Conservation (phyloP, 2,113 vertebrate species). For the Tiliqua scincoides region DNA sequence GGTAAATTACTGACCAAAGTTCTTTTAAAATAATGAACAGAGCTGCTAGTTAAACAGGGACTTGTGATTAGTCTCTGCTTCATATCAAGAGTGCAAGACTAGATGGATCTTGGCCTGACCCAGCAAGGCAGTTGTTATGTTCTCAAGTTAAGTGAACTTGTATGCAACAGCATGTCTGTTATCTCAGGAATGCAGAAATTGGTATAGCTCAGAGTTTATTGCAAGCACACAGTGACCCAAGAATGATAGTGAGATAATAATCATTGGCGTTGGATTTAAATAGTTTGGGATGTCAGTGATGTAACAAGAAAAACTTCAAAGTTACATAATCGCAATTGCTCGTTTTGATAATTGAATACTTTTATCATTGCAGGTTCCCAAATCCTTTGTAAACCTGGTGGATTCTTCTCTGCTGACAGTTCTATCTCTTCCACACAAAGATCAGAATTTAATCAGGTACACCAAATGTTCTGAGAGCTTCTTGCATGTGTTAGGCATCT, state of each 20-base stretch:
- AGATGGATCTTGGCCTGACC: background rate
- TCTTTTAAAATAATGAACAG: background rate
- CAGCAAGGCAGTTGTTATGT: background rate
- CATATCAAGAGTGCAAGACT: background rate
- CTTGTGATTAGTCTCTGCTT: background rate
- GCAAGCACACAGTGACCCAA: background rate
- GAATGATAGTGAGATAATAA: too few species aligned
- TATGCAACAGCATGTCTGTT: background rate
- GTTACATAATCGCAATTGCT: background rate
- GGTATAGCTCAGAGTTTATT: background rate
- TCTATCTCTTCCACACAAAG: constrained; percentile 26
- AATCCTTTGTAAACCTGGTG: constrained; percentile 76
- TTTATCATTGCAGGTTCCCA: constrained; percentile 73
- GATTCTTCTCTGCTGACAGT: constrained; percentile 63
- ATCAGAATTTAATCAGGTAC: constrained; percentile 66
- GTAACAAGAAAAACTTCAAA: background rate
- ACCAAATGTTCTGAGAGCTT: background rate
- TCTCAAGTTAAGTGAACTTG: background rate
- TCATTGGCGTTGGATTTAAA: background rate
- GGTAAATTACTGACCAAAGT: background rate
- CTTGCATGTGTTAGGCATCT: background rate
- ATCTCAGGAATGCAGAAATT: background rate
- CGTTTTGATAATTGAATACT: background rate
- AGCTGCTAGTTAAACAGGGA: background rate
- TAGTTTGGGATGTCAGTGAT: background rate